Base-by-base conservation (phyloP, 2,113 vertebrate genomes). In the Poecile atricapillus region DNA sequence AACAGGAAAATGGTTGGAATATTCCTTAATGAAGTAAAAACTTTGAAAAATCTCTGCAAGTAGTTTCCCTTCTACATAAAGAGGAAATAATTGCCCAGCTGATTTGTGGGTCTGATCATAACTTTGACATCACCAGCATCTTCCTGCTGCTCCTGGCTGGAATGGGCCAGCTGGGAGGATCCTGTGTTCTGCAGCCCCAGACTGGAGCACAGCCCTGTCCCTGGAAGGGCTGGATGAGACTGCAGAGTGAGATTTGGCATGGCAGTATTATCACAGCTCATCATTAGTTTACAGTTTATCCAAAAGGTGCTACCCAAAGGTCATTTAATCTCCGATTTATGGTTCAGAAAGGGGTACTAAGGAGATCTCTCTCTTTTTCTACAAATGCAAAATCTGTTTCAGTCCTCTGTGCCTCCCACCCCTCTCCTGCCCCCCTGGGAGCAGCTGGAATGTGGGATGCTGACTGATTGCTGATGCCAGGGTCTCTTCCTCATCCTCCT, bases 401-500 rank as follows among this genome's bases (percentile, higher is more conserved):
- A 30, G 17, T 44, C 13, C 37, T 28, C 10, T 0, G 0, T 55
- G 33, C 33, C 53, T 86, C 19, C 83, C 12, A 15, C 28, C 46
- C 43, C 50, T 6, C 41, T 79, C 39, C 59, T 59, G 79, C 6
- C 4, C 16, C 30, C 53, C 13, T 41, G 28, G 70, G 75, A 78
- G 67, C 58, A 79, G 50, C 69, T 41, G 4, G 23, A 6, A 8
- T 0, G 2, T 49, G 52, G 46, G 70, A 27, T 79, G 75, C 49
- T 62, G 56, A 1, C 22, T 41, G 74, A 27, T 6, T 15, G 59
- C 53, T 77, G n/a, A 15, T 52, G 56, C 15, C 31, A 17, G 30
- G 16, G 60, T 85, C 0, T 0, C 11, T 13, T 86, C 75, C 47
- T 49, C 12, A 37, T 31, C 47, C 47, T 24, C 1, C 1, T 62